Base-by-base conservation (phyloP, 2,888 invertebrate genomes). In the Cetonia aurata region DNA sequence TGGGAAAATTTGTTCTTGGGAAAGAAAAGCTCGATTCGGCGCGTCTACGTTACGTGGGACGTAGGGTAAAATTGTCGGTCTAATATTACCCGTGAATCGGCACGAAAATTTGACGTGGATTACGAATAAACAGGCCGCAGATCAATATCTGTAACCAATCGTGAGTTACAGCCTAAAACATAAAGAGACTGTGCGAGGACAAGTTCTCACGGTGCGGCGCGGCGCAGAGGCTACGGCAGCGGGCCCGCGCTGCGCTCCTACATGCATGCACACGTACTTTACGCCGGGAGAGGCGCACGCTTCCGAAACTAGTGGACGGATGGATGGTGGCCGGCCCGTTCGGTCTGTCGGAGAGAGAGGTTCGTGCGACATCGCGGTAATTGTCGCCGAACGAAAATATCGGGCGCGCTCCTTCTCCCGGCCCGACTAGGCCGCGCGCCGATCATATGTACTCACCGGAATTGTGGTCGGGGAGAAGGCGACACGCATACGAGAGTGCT, bases 41-140 rank as follows among this genome's bases (percentile, higher is more conserved):
- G 55, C 37, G 37, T 56, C 33, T n/a, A 4, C 33, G 15, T 37
- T 53, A 19, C 3, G 37, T 25, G 13, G 10, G 17, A 56, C 41
- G 56, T 41, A n/a, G 8, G 41, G 41, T 25, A 56, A 56, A 56
- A 41, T 41, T 56, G 13, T 0, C 8, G 33, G 6, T 56, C 55
- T 56, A 37, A 76, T 78, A 80, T 79, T 78, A 78, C 78, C 71
- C 72, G 69, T 71, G 73, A 73, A 71, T 70, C 71, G 70, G 71
- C 65, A 73, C 68, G 70, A 71, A 71, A 73, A 62, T 85, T 83
- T 82, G 76, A 81, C 78, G 80, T 79, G 78, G 76, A 83, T 80
- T 80, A 73, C 82, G 77, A 81, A 71, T 75, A 71, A 76, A 74
- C 71, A 72, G 71, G 73, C 75, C 71, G 67, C 72, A 67, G 78